Evolutionary conservation across 2,888 invertebrate species (phyloP).

Genomic region (Conomelus anceps): DNA sequence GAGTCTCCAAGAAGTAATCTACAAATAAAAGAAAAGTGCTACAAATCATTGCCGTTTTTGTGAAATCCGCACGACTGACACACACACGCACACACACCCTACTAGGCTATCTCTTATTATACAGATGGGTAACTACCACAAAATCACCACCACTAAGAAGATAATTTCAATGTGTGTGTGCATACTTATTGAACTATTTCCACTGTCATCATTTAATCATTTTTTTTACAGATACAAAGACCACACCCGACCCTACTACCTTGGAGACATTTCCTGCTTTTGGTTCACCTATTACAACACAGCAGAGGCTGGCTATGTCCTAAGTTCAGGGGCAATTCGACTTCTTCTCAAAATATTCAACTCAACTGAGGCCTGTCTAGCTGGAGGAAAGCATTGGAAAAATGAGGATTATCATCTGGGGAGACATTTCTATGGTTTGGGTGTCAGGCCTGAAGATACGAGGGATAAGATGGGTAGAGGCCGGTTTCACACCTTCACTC

Average conservation of each 20-base stretch:
- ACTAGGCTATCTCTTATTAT: too few species aligned
- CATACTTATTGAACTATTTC: too few species aligned
- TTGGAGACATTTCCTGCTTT: conserved; percentile 49
- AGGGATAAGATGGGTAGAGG: conserved; percentile 46
- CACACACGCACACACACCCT: too few species aligned
- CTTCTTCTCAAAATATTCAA: conserved; percentile 43
- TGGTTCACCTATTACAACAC: conserved; percentile 51
- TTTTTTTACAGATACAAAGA: conserved; percentile 39
- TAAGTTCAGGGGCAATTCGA: conserved; percentile 46
- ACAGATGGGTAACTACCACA: too few species aligned
- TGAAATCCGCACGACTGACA: too few species aligned
- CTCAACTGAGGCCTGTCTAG: conserved; percentile 43
- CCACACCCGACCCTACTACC: conserved; percentile 45
- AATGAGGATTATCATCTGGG: conserved; percentile 54
- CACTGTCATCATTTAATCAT: not conserved
- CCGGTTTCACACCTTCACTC: conserved; percentile 48
- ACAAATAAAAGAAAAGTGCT: too few species aligned
- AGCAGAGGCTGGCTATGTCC: conserved; percentile 50
- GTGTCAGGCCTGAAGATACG: conserved; percentile 48
- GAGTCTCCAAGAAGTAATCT: too few species aligned
- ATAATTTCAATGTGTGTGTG: too few species aligned
- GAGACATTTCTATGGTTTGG: conserved; percentile 46
- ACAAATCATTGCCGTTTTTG: too few species aligned
- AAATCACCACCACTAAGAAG: too few species aligned
- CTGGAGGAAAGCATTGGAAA: conserved; percentile 48